Conservation (phyloP, 2,888 invertebrate species). For the Drosophila cognata region DNA sequence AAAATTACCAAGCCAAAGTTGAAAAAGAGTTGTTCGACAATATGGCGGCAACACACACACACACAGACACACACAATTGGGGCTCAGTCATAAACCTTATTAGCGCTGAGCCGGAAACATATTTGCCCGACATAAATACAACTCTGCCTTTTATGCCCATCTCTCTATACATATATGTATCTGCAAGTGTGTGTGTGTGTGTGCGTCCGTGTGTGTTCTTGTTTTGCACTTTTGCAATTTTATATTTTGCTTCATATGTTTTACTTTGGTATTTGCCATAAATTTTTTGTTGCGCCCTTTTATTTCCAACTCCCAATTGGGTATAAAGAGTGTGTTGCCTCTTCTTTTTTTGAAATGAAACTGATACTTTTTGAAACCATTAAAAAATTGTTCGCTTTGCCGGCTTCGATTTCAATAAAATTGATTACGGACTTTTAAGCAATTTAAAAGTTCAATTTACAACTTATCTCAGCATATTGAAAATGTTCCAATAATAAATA, state of each 20-base stretch:
- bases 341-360: conserved; percentile 1
- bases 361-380: conserved; percentile 7
- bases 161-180: conserved; percentile 18
- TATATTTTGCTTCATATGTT: conserved; percentile 64
- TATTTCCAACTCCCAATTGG: conserved; percentile 28
- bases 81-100: conserved; percentile 75
- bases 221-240: conserved; percentile 77
- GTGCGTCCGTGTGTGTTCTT: conserved; percentile 30
- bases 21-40: conserved; percentile 73
- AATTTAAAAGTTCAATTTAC: neutral
- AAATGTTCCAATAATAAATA: neutral
- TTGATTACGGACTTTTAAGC: neutral
- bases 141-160: conserved; percentile 64
- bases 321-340: conserved; percentile 9
- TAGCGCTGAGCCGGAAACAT: conserved; percentile 77
- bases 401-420: neutral
- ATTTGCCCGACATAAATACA: conserved; percentile 79
- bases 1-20: conserved; percentile 66
- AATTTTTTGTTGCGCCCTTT: conserved; percentile 36
- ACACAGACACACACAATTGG: conserved; percentile 7
- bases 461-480: neutral
- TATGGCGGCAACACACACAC: conserved; percentile 54
- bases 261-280: conserved; percentile 55
- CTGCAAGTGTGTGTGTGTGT: conserved; percentile 5
- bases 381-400: neutral